Evolutionary conservation across 2,888 invertebrate species (phyloP), one percentile per base, ranked within the genome.

Genomic region (Electrophaes corylata): DNA sequence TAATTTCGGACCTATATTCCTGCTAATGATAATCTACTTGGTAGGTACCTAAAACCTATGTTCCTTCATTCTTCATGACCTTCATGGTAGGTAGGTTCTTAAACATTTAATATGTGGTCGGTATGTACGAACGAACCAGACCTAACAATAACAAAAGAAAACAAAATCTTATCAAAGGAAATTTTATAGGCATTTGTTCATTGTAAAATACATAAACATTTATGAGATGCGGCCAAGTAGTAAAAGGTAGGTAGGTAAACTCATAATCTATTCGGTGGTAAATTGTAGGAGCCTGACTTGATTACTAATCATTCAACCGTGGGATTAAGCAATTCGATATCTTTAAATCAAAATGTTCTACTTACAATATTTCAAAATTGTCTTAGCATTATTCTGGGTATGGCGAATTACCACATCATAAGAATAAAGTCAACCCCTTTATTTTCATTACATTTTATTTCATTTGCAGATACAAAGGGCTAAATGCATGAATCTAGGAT

Each of bases 121-220:
- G n/a, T n/a, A n/a, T n/a, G n/a, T n/a, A n/a, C n/a, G 6, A 10
- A 8, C 26, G 10, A 10, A 5, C 4, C 23, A 8, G 8, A 29
- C 26, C 14, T 37, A 41, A 50, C 6, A n/a, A 44, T 12, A 55
- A 14, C 29, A 56, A 64, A 56, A 52, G 39, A 57, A 57, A 57
- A 55, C 12, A 48, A 14, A 60, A 52, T 53, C 56, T 58, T 66
- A 66, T 62, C 63, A 61, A 52, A 58, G 54, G 40, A 49, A 57
- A 70, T 79, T 86, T 88, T 71, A 88, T 82, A 87, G 87, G 65
- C 79, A 65, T 67, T 83, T 83, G 83, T 83, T 76, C 84, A 83
- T 84, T 84, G 80, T 78, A 74, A 69, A 74, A 79, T 79, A 69
- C 66, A 68, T 76, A 83, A 80, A 77, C 79, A 79, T 67, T 72